These are phyloP conservation scores for Pandion haliaetus DNA, from an alignment of 2,113 vertebrate species.

Conservation along the genomic window DNA sequence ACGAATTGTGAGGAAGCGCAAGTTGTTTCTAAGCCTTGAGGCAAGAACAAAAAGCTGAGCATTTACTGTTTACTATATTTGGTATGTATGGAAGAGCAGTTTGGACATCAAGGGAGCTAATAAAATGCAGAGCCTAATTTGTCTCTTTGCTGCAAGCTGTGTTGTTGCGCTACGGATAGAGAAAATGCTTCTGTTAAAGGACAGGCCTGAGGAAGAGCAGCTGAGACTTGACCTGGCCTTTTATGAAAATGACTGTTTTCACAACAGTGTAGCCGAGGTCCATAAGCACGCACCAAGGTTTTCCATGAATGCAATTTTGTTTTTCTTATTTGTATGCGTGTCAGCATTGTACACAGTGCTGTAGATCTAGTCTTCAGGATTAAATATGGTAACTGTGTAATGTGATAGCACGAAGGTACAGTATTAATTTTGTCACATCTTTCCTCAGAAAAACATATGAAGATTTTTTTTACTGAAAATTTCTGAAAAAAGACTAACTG, in stretches of 20 bases:
- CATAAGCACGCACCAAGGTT: accelerated
- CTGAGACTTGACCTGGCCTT: neutral
- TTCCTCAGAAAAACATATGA: neutral
- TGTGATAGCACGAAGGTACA: neutral
- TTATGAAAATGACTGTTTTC: neutral
- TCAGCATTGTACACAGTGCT: neutral
- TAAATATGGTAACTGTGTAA: neutral
- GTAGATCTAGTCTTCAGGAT: neutral
- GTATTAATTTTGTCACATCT: neutral
- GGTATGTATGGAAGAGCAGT: constrained; percentile 32
- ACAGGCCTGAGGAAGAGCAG: neutral
- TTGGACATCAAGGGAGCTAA: constrained; percentile 26
- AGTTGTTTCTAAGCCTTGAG: constrained; percentile 41
- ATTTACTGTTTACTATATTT: constrained; percentile 48
- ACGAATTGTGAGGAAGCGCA: constrained; percentile 19
- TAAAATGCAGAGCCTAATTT: neutral
- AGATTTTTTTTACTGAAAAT: neutral
- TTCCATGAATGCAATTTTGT: neutral
- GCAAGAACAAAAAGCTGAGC: constrained; percentile 18
- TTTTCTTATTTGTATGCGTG: neutral
- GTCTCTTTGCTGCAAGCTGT: neutral
- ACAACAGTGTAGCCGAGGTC: accelerated
- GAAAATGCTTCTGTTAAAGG: neutral
- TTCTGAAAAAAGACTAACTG: neutral
- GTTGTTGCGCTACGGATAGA: neutral